Percentiles rank a stretch among this genome's conserved stretches.
phyloP scores from a whole-genome alignment of 2,113 vertebrate species.

The Phrynosoma blainvillii region DNA sequence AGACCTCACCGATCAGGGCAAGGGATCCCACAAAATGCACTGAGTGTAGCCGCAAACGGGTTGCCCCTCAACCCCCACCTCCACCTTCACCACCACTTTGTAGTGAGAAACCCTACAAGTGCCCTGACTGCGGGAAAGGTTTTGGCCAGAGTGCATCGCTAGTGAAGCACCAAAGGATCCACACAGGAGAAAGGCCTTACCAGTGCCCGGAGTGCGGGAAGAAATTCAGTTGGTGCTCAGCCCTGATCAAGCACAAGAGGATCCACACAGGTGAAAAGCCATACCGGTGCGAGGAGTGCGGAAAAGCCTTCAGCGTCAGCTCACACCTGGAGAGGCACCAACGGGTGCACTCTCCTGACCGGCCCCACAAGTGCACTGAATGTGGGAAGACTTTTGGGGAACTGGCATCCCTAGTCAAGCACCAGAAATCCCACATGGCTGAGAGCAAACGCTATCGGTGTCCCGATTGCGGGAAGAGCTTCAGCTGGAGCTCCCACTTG shows the following conservation, averaged over 20 bases:
- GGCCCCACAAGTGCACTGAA: conserved; percentile 69
- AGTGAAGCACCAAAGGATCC: conserved; percentile 70
- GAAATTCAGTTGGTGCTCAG: conserved; percentile 58
- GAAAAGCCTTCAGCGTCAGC: conserved; percentile 73
- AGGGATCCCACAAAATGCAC: conserved; percentile 28
- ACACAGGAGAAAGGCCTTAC: conserved; percentile 56
- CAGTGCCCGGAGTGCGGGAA: conserved; percentile 56
- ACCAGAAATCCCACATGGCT: conserved; percentile 70
- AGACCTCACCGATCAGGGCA: background rate
- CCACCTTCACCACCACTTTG: background rate
- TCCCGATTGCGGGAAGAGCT: conserved; percentile 71
- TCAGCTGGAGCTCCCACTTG: conserved; percentile 72
- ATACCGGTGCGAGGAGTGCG: conserved; percentile 69
- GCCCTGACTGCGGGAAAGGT: conserved; percentile 64
- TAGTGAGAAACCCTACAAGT: conserved; percentile 64
- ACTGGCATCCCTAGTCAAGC: conserved; percentile 68
- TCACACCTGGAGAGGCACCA: conserved; percentile 72
- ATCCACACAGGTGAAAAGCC: conserved; percentile 61
- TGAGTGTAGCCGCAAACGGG: conserved; percentile 3
- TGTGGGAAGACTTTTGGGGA: conserved; percentile 73
- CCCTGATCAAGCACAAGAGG: conserved; percentile 41
- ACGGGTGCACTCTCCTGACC: conserved; percentile 67
- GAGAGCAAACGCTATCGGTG: conserved; percentile 71
- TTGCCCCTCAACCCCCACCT: background rate
- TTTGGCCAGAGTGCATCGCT: conserved; percentile 72